Evolutionary conservation across 2,888 invertebrate species (phyloP).

Genomic region (Synergus laeviventris): DNA sequence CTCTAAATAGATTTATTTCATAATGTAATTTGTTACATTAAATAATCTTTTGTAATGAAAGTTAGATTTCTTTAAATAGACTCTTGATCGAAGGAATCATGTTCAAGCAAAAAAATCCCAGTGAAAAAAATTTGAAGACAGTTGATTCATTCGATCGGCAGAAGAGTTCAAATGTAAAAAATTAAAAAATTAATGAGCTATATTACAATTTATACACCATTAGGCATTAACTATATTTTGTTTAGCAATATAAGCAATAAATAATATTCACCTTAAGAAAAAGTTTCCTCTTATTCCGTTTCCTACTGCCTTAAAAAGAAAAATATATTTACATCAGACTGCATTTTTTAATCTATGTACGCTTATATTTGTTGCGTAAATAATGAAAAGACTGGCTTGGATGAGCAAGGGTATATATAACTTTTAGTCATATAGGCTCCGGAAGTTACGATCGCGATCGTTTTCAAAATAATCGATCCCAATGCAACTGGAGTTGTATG

Average conservation of each 20-base stretch:
- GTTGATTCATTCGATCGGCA: not conserved
- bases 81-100: not conserved
- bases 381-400: too few species aligned
- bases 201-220: slow-evolving; percentile 29
- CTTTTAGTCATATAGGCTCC: too few species aligned
- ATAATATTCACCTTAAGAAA: not conserved
- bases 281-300: slow-evolving; percentile 9
- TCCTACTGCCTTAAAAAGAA: not conserved
- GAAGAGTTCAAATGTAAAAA: not conserved
- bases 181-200: slow-evolving; percentile 6
- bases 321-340: not conserved
- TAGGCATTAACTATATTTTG: slow-evolving; percentile 25
- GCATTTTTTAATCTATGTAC: too few species aligned
- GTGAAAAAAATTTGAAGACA: slow-evolving; percentile 4
- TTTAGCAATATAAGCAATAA: slow-evolving; percentile 28
- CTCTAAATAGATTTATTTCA: slow-evolving; percentile 2
- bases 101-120: not conserved
- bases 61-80: slow-evolving; percentile 9
- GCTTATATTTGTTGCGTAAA: too few species aligned
- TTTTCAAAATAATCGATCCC: too few species aligned
- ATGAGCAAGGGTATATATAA: too few species aligned
- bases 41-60: slow-evolving; percentile 9
- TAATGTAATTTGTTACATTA: not conserved
- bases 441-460: too few species aligned
- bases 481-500: too few species aligned